A percentile compares a stretch with the other conserved stretches of the same genome.
Evolutionary conservation across 2,888 invertebrate species (phyloP).

Genomic region (Crossocerus cetratus): DNA sequence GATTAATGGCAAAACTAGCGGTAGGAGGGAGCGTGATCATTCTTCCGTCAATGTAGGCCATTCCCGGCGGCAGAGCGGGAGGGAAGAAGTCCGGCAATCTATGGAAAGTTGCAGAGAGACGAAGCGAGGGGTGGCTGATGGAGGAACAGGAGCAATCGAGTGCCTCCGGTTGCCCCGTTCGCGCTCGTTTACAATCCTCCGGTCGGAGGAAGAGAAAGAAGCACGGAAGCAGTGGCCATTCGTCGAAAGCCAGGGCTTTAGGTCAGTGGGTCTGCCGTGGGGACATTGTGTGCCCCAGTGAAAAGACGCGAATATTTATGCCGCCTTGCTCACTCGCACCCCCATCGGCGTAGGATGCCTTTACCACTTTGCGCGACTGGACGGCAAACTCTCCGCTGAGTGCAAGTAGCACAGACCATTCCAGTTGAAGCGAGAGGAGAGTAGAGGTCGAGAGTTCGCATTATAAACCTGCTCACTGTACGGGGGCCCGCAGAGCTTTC

Average conservation of each 20-base stretch:
- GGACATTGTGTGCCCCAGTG: constrained; percentile 35
- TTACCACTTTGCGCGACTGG: constrained; percentile 17
- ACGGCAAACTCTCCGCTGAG: not conserved
- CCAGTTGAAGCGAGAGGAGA: not conserved
- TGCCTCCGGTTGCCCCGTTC: constrained; percentile 12
- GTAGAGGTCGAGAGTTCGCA: not conserved
- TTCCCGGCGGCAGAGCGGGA: constrained; percentile 9
- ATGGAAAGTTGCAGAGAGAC: no score
- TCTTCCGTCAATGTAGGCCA: not conserved
- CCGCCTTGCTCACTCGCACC: constrained; percentile 2
- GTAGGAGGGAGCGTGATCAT: no score
- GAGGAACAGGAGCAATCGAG: constrained; percentile 20
- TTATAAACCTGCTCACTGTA: constrained; percentile 37
- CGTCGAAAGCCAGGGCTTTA: constrained; percentile 52
- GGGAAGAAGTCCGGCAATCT: not conserved
- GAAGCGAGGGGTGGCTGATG: constrained; percentile 12
- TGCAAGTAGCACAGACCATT: not conserved
- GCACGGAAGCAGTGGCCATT: constrained; percentile 3
- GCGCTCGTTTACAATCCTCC: constrained; percentile 15
- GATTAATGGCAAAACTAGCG: no score
- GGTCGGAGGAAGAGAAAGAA: not conserved
- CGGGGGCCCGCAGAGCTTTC: constrained; percentile 20
- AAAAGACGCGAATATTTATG: constrained; percentile 64
- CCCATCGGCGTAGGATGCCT: constrained; percentile 3
- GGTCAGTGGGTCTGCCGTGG: constrained; percentile 63